Base-by-base conservation (phyloP, 1,140 invertebrate genomes). In the Drosophila micromelanica region DNA sequence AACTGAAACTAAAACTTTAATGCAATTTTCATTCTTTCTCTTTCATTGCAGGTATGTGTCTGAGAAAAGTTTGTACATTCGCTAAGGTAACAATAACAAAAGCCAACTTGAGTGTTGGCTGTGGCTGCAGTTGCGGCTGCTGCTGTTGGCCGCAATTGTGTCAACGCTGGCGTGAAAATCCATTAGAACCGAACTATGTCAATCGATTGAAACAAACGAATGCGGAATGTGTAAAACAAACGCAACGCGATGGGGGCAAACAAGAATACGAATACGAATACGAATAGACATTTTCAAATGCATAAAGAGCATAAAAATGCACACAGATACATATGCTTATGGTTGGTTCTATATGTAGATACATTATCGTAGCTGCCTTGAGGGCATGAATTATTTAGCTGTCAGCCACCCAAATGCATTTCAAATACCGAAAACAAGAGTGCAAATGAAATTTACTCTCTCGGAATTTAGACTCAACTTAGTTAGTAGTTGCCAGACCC, bases 161-260 rank as follows among this genome's bases (percentile, higher is more conserved):
- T 87, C 82, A 69, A 62, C 68, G 82, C 42, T 87, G 82, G 82
- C 71, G 84, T 89, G 82, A 87, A 87, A 87, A 87, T 87, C 82
- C 82, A 87, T 87, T 87, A 87, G 82, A 81, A 87, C 73, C 70
- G 70, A 87, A 87, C 82, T 86, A 82, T 87, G 82, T 87, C 82
- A 87, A 89, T 89, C 84, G 82, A 87, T 87, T 74, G 78, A 69
- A 73, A 75, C 82, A 81, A 80, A 68, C 61, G 76, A 84, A 77
- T 74, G 65, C 61, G 43, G 60, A 63, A 64, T 73, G 64, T 68
- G 51, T 55, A 65, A 51, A 54, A 61, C 32, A 37, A 38, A 15
- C 46, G n/a, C 9, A 17, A 54, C 5, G 13, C 13, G 12, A 45
- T 12, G 6, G 48, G 42, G 30, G n/a, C n/a, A n/a, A n/a, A n/a